Base-by-base conservation (phyloP, 1,140 invertebrate genomes). In the Rhopalosiphum maidis region DNA sequence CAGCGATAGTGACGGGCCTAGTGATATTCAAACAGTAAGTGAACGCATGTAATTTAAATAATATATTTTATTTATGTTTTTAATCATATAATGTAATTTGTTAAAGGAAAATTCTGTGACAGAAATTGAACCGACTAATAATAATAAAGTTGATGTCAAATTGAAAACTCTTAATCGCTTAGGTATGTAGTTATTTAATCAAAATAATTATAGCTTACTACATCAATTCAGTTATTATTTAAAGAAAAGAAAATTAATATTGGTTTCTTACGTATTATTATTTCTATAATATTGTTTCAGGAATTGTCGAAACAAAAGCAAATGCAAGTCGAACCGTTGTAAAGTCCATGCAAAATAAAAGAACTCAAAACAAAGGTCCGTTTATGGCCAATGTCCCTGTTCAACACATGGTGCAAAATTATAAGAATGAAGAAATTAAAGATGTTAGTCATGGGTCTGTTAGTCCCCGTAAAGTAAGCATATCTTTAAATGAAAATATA, bases 331-430 rank as follows among this genome's bases (percentile, higher is more conserved):
- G 25, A 41, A 92, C 91, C 15, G 46, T 85, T 30, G 11, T 85
- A 15, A 93, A 93, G 18, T n/a, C 82, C 21, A 25, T 51, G 11
- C 46, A 55, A 86, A 83, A 43, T 54, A 93, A 93, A 30, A 48
- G 37, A 85, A 25, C 15, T 15, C 30, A 51, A 15, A 55, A 0
- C 8, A 93, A 93, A 86, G 48, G 48, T 41, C 82, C 82, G 2
- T 51, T 93, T 86, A 23, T 92, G 25, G 68, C 91, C 9, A 77
- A 93, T 93, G 8, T 93, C 25, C 48, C 48, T 7, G n/a, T 92
- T 54, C n/a, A 93, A 41, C 8, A 93, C 15, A 93, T 93, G 91
- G 77, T 54, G 8, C 48, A 86, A 21, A 55, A 54, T 30, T 37
- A 18, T 55, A 21, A 86, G 18, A 23, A 51, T 8, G 48, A 8